Evolutionary conservation across 2,888 invertebrate genomes (phyloP).

Genomic region (Fabriciana adippe): DNA sequence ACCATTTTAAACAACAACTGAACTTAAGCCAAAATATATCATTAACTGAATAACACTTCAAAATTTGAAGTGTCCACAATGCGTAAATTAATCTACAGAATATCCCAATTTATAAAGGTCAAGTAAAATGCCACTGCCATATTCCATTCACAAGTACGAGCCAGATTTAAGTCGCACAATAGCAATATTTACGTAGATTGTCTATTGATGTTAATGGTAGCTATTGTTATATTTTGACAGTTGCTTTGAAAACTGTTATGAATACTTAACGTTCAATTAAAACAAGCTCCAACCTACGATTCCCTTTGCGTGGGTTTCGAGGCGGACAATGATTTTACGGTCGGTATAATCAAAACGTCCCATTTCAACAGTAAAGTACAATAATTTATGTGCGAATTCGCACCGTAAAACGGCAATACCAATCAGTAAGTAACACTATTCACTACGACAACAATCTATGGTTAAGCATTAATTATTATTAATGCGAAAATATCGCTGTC

Average conservation of each 20-base stretch:
- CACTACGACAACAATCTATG: too few species aligned
- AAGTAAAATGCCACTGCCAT: constrained; percentile 9
- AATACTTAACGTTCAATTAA: constrained; percentile 12
- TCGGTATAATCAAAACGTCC: constrained; percentile 5
- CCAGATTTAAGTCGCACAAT: neutral
- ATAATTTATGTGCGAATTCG: neutral
- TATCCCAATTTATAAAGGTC: constrained; percentile 3
- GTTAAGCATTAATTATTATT: too few species aligned
- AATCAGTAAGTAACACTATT: neutral
- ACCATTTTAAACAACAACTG: too few species aligned
- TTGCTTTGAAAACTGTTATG: constrained; percentile 7
- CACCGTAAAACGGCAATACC: neutral
- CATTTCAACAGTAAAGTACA: neutral
- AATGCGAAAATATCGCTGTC: too few species aligned
- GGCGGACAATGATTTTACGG: constrained; percentile 6
- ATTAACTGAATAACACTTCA: constrained; percentile 10
- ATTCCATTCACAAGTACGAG: neutral
- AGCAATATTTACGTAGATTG: constrained; percentile 10
- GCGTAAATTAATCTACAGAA: neutral
- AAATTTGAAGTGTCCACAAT: constrained; percentile 4
- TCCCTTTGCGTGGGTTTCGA: constrained; percentile 25
- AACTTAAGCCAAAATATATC: neutral
- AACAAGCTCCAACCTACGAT: constrained; percentile 25
- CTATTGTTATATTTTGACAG: constrained; percentile 23
- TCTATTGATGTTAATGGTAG: constrained; percentile 2